Base-by-base conservation (phyloP, 2,797 vertebrate species). In the Valencia hispanica region DNA sequence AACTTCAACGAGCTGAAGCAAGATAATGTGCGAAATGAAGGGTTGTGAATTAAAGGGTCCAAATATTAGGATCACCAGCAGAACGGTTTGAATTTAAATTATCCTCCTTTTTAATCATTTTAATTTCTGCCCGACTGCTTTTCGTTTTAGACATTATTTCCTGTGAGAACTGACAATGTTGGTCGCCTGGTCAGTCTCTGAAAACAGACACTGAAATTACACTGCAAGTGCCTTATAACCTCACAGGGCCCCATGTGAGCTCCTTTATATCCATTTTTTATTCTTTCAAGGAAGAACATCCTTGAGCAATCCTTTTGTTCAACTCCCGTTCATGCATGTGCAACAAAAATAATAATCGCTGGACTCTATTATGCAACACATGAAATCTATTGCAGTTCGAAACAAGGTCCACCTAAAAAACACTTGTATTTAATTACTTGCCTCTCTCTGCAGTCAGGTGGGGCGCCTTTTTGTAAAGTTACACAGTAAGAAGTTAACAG, bases 181-280 rank as follows among this genome's bases (percentile, higher is more conserved):
- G n/a, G 30, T 34, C 41, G 59, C 32, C 27, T 34, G 51, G 17
- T 50, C n/a, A 4, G 36, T 39, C 48, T 73, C 22, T 9, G 65
- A 41, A 65, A 32, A 27, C 12, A 77, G 43, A 45, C 20, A 17
- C 53, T 48, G 68, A 34, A 61, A 78, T 86, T 69, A 77, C 68
- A 70, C 10, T 30, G 41, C 73, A 50, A 73, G 30, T 20, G 14
- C 34, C 12, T 50, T 72, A 45, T 72, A 72, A 72, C 51, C 50
- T 11, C 30, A 18, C 9, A 4, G 48, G 36, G 68, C 36, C 9
- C 20, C 55, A 32, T 22, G 45, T 7, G 45, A 53, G 55, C 18
- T 14, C 4, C 14, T 63, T 45, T 3, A n/a, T 68, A n/a, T 41
- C 4, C 25, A 51, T 74, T 79, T 48, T 41, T 66, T 50, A 45